Conservation (phyloP, 2,797 vertebrate genomes). For the Lagorchestes hirsutus region DNA sequence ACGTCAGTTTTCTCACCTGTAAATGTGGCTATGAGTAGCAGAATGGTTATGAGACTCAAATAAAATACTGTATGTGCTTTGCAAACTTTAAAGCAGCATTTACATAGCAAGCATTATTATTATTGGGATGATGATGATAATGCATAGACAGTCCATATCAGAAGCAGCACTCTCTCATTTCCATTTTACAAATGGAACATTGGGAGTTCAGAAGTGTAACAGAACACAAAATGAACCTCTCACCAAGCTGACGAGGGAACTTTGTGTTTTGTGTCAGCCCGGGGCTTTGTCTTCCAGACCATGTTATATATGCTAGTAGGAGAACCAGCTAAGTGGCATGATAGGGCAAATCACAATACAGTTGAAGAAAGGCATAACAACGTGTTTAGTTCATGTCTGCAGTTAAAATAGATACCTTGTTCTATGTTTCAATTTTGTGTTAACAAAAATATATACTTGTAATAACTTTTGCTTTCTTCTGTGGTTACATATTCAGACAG, state of each 20-base stretch:
- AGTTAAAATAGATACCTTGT: neutral
- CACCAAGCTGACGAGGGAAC: neutral
- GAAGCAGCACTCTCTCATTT: neutral
- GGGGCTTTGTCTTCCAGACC: neutral
- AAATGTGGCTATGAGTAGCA: neutral
- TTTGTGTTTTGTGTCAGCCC: neutral
- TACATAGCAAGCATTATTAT: neutral
- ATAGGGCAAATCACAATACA: accelerated
- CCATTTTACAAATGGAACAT: constrained; percentile 11
- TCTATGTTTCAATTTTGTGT: neutral
- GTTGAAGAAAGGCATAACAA: neutral
- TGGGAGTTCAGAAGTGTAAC: constrained; percentile 13
- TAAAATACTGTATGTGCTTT: neutral
- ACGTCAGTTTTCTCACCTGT: neutral
- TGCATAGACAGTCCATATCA: neutral
- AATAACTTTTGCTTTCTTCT: neutral
- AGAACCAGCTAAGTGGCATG: accelerated
- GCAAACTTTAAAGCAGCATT: neutral
- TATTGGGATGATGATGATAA: neutral
- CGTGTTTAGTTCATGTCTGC: accelerated
- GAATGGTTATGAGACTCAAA: neutral
- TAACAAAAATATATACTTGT: neutral
- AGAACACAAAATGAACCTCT: neutral
- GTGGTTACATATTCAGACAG: neutral
- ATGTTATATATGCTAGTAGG: neutral